Base-by-base conservation (phyloP, 2,797 vertebrate species). In the Crocodylus rhombifer region DNA sequence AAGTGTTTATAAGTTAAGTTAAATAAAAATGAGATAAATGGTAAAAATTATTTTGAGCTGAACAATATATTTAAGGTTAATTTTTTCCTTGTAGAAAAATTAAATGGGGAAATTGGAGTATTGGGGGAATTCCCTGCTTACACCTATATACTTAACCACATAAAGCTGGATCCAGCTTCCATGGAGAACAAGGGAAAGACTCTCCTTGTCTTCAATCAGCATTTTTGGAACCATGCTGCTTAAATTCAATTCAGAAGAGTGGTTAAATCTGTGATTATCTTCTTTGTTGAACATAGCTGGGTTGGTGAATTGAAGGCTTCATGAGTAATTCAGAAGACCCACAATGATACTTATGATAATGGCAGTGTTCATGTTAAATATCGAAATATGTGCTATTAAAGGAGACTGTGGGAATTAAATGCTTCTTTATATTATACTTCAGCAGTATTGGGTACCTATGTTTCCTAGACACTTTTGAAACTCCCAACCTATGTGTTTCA, bases 21-120 rank as follows among this genome's bases (percentile, higher is more conserved):
- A 90, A 91, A 91, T 18, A 30, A 64, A 84, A 93, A 78, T 69
- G 73, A 94, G 90, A 58, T 62, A 73, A 78, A 51, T 82, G 33
- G 18, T 62, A 56, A 77, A 56, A 69, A 36, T 16, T 4, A 82
- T 84, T 80, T 42, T 77, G 82, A 14, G 33, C 25, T 23, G 14
- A 23, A 82, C 80, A 91, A 63, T n/a, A 18, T 16, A 69, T 21
- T 36, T 21, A 71, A 21, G 17, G 67, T 36, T 25, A 64, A n/a
- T 36, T 80, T 4, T 17, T 33, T 21, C 16, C 25, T 80, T 82
- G 42, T 8, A 28, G 3, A 2, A 55, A 42, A 55, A 7, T 1
- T 51, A 42, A 82, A 63, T 58, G 89, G 55, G 62, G 86, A 73
- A 90, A 23, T 20, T 51, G 6, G 1, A 5, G 33, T 9, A 14